phyloP scores from a whole-genome alignment of 2,113 vertebrate genomes.

The Paradisaea rubra region DNA sequence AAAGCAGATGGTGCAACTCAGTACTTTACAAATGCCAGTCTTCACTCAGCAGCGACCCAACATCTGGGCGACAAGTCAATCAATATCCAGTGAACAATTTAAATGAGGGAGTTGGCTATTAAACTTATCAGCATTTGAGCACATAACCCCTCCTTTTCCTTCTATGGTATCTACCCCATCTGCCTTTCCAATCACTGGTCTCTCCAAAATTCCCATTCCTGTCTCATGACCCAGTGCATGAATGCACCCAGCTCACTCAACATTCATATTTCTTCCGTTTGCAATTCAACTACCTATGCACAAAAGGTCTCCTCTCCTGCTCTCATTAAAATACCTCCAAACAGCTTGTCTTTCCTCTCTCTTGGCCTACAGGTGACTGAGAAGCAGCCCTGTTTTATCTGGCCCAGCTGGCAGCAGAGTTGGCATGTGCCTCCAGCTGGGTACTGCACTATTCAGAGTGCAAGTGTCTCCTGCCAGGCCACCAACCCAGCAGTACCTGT shows the following conservation, averaged over 20 bases:
- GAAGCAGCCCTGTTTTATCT: not conserved
- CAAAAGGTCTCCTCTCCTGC: not conserved
- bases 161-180: not conserved
- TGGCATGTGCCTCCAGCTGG: not conserved
- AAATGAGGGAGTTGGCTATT: not conserved
- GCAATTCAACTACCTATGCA: not conserved
- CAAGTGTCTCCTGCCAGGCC: not conserved
- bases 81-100: not conserved
- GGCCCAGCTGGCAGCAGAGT: not conserved
- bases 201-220: not conserved
- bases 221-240: not conserved
- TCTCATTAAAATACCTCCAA: not conserved
- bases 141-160: not conserved
- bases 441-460: not conserved
- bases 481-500: rapidly evolving
- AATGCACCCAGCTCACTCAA: not conserved
- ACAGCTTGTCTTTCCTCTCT: not conserved
- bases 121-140: not conserved
- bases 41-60: not conserved
- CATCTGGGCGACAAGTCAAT: not conserved
- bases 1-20: not conserved
- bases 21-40: not conserved
- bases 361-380: not conserved
- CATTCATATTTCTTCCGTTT: not conserved
- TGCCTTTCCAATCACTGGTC: not conserved